Percentiles rank a stretch among this genome's conserved stretches.
Evolutionary conservation across 2,797 vertebrate genomes (phyloP).

Genomic region (Rhodeus uyekii): DNA sequence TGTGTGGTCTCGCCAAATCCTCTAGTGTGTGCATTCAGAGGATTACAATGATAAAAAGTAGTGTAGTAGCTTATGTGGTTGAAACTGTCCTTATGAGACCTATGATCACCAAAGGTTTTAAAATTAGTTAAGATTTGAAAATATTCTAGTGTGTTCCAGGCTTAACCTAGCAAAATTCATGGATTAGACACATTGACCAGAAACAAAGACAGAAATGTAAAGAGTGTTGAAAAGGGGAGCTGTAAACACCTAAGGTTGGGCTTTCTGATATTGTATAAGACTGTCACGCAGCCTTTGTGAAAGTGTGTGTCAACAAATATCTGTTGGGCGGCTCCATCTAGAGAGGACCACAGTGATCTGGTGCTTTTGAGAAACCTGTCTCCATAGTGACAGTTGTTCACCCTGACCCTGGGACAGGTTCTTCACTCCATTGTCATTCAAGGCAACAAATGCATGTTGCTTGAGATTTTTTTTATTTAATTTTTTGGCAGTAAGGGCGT

Average conservation of each 20-base stretch:
- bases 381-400: constrained; percentile 24
- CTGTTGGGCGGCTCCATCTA: neutral
- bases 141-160: neutral
- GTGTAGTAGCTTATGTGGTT: no score
- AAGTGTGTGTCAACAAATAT: neutral
- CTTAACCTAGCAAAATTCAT: neutral
- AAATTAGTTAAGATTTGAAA: neutral
- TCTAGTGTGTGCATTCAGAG: no score
- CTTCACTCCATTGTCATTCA: neutral
- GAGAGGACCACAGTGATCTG: neutral
- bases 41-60: no score
- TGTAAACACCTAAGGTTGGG: neutral
- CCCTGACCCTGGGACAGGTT: constrained; percentile 5
- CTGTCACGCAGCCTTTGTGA: neutral
- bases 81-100: no score
- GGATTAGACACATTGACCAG: neutral
- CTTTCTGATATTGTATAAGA: neutral
- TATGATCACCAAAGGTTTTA: no score
- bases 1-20: no score
- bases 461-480: neutral
- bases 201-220: neutral
- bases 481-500: neutral
- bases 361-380: constrained; percentile 8
- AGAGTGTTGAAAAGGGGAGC: neutral
- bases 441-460: constrained; percentile 20